A percentile compares a stretch with the other conserved stretches of the same genome.
phyloP scores from a whole-genome alignment of 2,888 invertebrate species.

The Meteorus colon region DNA sequence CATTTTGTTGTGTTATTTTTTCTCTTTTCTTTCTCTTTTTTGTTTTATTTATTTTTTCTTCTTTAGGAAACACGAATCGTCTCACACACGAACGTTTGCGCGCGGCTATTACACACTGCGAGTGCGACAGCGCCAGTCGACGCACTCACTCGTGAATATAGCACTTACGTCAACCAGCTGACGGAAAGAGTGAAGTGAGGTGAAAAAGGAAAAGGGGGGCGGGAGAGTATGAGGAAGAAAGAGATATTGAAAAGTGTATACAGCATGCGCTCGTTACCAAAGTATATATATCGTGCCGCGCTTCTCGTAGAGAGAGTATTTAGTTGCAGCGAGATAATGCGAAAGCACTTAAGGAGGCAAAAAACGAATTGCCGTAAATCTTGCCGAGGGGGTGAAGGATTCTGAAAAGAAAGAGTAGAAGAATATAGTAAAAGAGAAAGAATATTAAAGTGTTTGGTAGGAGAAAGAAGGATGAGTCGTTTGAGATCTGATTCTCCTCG shows the following conservation, averaged over 20 bases:
- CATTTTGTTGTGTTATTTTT: not conserved
- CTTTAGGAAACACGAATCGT: conserved; percentile 4
- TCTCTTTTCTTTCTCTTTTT: not conserved
- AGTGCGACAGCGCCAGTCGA: not conserved
- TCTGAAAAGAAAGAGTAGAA: conserved; percentile 37
- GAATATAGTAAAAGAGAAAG: conserved; percentile 24
- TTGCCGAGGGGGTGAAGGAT: conserved; percentile 50
- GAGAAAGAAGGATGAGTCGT: conserved; percentile 53
- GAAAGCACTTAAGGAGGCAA: conserved; percentile 65
- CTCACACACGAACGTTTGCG: not conserved
- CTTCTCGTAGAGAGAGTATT: conserved; percentile 53
- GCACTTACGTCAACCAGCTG: conserved; percentile 53
- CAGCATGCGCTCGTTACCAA: conserved; percentile 38
- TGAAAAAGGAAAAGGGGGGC: conserved; percentile 16
- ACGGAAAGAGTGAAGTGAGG: conserved; percentile 41
- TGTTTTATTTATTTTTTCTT: conserved; percentile 1
- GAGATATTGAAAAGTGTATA: conserved; percentile 25
- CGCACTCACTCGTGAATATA: conserved; percentile 32
- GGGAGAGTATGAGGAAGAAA: not conserved
- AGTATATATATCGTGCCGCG: conserved; percentile 33
- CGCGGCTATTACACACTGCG: not conserved
- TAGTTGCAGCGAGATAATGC: conserved; percentile 66
- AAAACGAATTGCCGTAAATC: conserved; percentile 67
- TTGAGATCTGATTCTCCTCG: conserved; percentile 64
- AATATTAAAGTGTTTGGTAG: not conserved